These are phyloP conservation scores for Caenorhabditis tropicalis DNA, from an alignment of 1,140 invertebrate genomes.

Conservation along the genomic window DNA sequence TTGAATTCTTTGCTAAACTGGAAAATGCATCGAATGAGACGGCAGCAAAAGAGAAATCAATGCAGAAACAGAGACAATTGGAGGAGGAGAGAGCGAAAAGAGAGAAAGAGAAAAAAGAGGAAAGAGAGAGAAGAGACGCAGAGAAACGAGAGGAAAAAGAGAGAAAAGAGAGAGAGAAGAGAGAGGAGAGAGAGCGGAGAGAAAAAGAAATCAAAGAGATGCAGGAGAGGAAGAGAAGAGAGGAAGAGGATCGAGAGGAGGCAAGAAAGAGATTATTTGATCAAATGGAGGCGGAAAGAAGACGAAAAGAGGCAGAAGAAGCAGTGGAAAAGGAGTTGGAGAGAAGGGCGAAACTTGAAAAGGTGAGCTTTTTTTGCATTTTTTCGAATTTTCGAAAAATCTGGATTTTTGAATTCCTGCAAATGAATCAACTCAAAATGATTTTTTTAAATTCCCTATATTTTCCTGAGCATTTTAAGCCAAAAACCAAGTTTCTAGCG, in stretches of 20 bases:
- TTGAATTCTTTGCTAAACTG: neutral
- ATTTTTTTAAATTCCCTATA: too few relatives aligned
- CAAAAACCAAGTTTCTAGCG: neutral
- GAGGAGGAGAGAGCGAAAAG: too few relatives aligned
- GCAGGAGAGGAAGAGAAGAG: neutral
- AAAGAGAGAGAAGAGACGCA: neutral
- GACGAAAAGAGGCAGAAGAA: neutral
- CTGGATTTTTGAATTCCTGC: neutral
- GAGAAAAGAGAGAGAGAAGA: neutral
- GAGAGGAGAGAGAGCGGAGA: constrained; percentile 2
- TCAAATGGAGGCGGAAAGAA: neutral
- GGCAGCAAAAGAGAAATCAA: neutral
- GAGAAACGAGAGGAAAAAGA: constrained; percentile 24
- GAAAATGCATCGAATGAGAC: neutral
- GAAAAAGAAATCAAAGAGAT: neutral
- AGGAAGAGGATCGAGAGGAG: neutral
- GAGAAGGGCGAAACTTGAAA: neutral
- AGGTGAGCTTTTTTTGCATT: neutral
- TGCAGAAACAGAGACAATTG: neutral
- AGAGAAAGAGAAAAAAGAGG: too few relatives aligned
- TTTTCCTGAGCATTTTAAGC: neutral
- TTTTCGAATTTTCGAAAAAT: neutral
- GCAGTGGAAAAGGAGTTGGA: neutral
- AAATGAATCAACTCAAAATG: too few relatives aligned
- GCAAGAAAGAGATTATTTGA: neutral